Percentiles rank a stretch among this genome's conserved stretches.
Evolutionary conservation across 2,888 invertebrate species (phyloP).

Genomic region (Steinernema scapterisci): DNA sequence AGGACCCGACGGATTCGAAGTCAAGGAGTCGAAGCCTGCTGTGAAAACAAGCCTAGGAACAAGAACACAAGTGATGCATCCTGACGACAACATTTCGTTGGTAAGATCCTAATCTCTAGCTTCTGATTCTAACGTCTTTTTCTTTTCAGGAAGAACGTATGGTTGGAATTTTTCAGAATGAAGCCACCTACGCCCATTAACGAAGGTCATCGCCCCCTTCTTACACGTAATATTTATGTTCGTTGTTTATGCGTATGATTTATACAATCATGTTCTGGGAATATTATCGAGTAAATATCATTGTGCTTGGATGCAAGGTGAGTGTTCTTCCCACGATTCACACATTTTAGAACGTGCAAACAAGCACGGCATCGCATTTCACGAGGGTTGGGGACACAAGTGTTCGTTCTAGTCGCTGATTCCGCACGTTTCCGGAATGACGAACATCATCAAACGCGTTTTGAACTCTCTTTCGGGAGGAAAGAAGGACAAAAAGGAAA

Average conservation of each 20-base stretch:
- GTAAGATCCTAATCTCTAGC: slow-evolving; percentile 68
- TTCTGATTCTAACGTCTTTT: not conserved
- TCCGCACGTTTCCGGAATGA: not conserved
- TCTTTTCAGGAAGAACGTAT: slow-evolving; percentile 53
- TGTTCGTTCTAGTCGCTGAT: not conserved
- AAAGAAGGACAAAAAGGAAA: slow-evolving; percentile 20
- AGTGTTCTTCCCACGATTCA: not conserved
- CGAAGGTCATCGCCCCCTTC: not conserved
- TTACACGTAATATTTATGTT: not conserved
- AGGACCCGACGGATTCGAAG: slow-evolving; percentile 18
- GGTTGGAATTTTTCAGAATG: slow-evolving; percentile 34
- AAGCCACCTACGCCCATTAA: not conserved
- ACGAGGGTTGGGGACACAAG: not conserved
- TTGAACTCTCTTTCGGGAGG: not conserved
- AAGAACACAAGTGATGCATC: slow-evolving; percentile 81
- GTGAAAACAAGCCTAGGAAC: slow-evolving; percentile 43
- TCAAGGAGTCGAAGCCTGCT: slow-evolving; percentile 17
- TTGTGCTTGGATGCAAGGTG: not conserved
- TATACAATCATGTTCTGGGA: not conserved
- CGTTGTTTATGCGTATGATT: not conserved
- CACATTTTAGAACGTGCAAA: not conserved
- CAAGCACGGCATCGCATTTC: not conserved
- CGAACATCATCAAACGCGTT: slow-evolving; percentile 2
- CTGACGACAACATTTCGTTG: slow-evolving; percentile 86
- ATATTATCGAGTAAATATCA: not conserved